These are phyloP conservation scores for Syndactyla subalaris DNA, from an alignment of 2,797 vertebrate species.

Conservation along the genomic window DNA sequence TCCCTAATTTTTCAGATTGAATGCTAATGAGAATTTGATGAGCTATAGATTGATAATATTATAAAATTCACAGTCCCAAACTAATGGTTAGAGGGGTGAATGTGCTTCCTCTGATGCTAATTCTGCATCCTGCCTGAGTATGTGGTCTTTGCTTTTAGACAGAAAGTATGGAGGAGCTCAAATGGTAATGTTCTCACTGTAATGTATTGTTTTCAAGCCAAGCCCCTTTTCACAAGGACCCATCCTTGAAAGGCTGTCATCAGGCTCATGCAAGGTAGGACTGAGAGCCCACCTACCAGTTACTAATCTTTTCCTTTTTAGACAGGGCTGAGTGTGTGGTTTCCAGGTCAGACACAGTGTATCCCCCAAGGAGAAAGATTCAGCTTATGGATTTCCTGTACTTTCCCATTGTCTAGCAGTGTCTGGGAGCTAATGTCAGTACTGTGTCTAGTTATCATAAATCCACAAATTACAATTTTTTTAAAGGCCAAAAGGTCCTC, in stretches of 20 bases:
- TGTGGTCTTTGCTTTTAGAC: background rate
- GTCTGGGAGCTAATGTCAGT: conserved; percentile 3
- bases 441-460: conserved; percentile 22
- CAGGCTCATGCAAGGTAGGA: background rate
- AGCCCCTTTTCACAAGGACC: background rate
- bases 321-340: background rate
- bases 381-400: background rate
- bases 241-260: conserved; percentile 9
- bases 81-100: background rate
- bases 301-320: background rate
- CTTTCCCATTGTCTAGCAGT: background rate
- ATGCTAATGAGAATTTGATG: background rate
- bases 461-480: background rate
- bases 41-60: background rate
- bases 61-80: background rate
- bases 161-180: background rate
- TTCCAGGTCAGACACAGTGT: conserved; percentile 21
- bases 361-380: conserved; percentile 4
- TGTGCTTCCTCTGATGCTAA: background rate
- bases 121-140: background rate
- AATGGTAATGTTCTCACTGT: background rate
- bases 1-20: background rate
- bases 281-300: background rate
- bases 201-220: background rate
- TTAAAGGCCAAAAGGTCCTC: background rate